Percentiles rank a stretch among this genome's conserved stretches.
Conservation (phyloP, 2,113 vertebrate genomes). For the Larimichthys polyactis region DNA sequence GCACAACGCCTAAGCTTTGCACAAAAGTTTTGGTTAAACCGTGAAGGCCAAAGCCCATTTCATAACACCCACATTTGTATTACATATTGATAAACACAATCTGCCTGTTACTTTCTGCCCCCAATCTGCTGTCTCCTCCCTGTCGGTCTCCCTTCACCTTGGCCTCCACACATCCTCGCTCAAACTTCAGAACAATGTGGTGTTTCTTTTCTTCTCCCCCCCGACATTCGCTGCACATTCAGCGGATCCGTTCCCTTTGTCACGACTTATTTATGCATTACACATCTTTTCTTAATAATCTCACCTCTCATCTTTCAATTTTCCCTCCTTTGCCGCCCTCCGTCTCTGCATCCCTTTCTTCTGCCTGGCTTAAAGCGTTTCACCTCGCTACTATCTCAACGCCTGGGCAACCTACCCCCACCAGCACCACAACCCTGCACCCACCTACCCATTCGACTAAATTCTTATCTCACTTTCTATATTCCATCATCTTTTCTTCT, state of each 20-base stretch:
- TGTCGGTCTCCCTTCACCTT: slow-evolving; percentile 35
- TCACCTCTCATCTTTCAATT: slow-evolving; percentile 81
- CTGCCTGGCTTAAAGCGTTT: slow-evolving; percentile 61
- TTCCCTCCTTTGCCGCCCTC: slow-evolving; percentile 67
- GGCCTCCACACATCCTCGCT: slow-evolving; percentile 26
- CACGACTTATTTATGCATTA: slow-evolving; percentile 68
- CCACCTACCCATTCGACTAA: slow-evolving; percentile 46
- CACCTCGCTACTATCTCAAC: slow-evolving; percentile 75
- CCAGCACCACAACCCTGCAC: neutral
- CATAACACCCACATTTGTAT: slow-evolving; percentile 64
- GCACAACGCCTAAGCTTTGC: slow-evolving; percentile 54
- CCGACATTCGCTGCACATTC: slow-evolving; percentile 26
- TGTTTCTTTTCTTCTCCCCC: too few species aligned
- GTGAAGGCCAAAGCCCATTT: slow-evolving; percentile 67
- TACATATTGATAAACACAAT: slow-evolving; percentile 75
- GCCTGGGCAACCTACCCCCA: slow-evolving; percentile 35
- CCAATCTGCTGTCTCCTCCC: slow-evolving; percentile 27
- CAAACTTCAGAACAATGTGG: slow-evolving; percentile 52
- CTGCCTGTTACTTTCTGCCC: slow-evolving; percentile 51
- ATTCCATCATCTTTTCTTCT: slow-evolving; percentile 68
- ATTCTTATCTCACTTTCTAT: slow-evolving; percentile 71
- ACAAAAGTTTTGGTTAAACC: slow-evolving; percentile 73
- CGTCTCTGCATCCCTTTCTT: slow-evolving; percentile 61
- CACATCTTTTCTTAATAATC: slow-evolving; percentile 78
- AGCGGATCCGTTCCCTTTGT: slow-evolving; percentile 54